These are phyloP conservation scores for Brachionus rubens DNA, from an alignment of 1,140 invertebrate species.

Conservation along the genomic window DNA sequence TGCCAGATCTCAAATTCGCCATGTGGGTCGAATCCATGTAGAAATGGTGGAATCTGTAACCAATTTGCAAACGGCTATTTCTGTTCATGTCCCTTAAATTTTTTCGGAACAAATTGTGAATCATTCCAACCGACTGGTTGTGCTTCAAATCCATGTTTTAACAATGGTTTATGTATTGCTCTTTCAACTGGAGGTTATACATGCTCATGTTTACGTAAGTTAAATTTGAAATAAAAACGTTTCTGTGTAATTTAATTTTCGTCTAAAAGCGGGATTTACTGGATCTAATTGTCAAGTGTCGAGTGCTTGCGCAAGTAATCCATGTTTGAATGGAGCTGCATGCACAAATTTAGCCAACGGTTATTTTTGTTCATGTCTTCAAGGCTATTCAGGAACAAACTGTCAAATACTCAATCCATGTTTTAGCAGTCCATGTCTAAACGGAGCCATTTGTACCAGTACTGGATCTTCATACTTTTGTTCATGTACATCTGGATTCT, in stretches of 20 bases:
- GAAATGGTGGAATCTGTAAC: background rate
- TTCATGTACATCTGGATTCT: too few relatives aligned
- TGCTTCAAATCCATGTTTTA: constrained; percentile 33
- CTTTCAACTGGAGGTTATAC: background rate
- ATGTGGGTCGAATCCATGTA: background rate
- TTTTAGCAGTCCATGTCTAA: constrained; percentile 13
- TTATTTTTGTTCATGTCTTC: background rate
- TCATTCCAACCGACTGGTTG: background rate
- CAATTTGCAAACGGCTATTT: background rate
- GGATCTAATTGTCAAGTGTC: background rate
- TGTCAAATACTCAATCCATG: constrained; percentile 22
- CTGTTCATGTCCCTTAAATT: background rate
- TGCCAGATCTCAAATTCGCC: background rate
- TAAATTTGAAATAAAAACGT: too few relatives aligned
- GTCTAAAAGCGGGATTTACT: constrained; percentile 23
- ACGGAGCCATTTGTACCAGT: constrained; percentile 32
- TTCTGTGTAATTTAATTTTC: too few relatives aligned
- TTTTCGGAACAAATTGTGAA: constrained; percentile 3
- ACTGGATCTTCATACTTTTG: background rate
- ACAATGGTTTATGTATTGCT: constrained; percentile 21
- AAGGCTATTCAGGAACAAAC: background rate
- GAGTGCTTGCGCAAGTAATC: background rate
- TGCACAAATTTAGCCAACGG: constrained; percentile 1
- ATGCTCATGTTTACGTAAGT: constrained; percentile 41
- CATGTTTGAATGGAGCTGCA: constrained; percentile 21